Percentiles rank a stretch among this genome's conserved stretches.
Conservation (phyloP, 35 echinoderm and acorn worm species). For the Apostichopus parvimensis region DNA sequence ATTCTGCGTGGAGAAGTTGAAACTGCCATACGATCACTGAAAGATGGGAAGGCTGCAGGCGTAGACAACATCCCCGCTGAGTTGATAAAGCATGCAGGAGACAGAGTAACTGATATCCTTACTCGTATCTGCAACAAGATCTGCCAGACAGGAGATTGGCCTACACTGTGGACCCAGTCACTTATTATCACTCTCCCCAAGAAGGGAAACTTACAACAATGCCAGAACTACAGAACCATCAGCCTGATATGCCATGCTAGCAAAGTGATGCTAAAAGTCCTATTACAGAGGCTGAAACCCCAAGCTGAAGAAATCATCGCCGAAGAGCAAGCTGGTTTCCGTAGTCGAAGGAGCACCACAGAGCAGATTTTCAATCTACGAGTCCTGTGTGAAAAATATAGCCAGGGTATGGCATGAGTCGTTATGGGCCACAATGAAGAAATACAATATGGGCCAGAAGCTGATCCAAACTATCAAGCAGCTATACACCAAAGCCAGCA, state of each 20-base stretch:
- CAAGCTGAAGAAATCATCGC: slow-evolving; percentile 64
- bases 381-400: slow-evolving; percentile 47
- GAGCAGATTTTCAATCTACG: slow-evolving; percentile 68
- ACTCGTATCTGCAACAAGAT: slow-evolving; percentile 35
- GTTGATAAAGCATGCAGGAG: slow-evolving; percentile 36
- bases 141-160: slow-evolving; percentile 26
- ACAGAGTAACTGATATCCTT: background rate
- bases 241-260: slow-evolving; percentile 56
- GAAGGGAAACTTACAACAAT: slow-evolving; percentile 52
- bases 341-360: slow-evolving; percentile 46
- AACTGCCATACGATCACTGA: slow-evolving; percentile 10
- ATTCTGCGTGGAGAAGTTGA: slow-evolving; percentile 52
- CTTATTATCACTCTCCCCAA: slow-evolving; percentile 57
- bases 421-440: slow-evolving; percentile 52
- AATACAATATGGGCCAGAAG: slow-evolving; percentile 61
- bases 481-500: slow-evolving; percentile 39
- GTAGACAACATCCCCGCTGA: slow-evolving; percentile 67
- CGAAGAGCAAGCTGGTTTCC: slow-evolving; percentile 56
- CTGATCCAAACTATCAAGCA: slow-evolving; percentile 21
- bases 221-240: slow-evolving; percentile 55
- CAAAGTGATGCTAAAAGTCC: slow-evolving; percentile 57
- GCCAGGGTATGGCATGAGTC: slow-evolving; percentile 56
- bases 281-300: slow-evolving; percentile 58
- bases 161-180: slow-evolving; percentile 52
- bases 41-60: slow-evolving; percentile 43